Evolutionary conservation across 2,888 invertebrate genomes (phyloP), one percentile per base, ranked within the genome.

Genomic region (Euclidia mi): DNA sequence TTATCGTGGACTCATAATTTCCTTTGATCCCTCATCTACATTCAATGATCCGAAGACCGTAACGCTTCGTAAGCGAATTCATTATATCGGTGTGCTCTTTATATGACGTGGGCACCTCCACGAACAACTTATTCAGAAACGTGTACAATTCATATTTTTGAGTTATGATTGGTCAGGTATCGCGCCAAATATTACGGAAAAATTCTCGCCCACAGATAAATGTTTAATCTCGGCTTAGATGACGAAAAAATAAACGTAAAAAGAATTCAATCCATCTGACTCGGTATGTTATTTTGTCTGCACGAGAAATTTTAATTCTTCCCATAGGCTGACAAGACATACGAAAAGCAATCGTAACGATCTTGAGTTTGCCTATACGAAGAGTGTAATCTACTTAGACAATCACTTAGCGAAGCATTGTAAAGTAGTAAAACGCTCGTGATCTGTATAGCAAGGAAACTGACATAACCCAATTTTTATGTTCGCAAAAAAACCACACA

Each of bases 1-100:
- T 91, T 90, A 89, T 89, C 87, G 88, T 82, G 81, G 78, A 88
- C 81, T 88, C 89, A 90, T 90, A 91, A 92, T 91, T 91, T 92
- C 80, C 89, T 91, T 92, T 92, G 92, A 92, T 91, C 92, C 91
- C 90, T 91, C 91, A 91, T 93, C 90, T 92, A 90, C 92, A 93
- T 92, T 93, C 92, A 93, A 92, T 92, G 92, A 92, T 91, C 89
- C 87, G 84, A 86, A 82, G 86, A 87, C 85, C 84, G 88, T 88
- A 88, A 90, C 88, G 91, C 90, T 89, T 81, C 82, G 88, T 88
- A 92, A 90, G 92, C 89, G 89, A 89, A 90, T 91, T 92, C 91
- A 90, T 92, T 92, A 91, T 89, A 87, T 87, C 79, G 82, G 78
- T 84, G 84, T 83, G 87, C 83, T 87, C 81, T 86, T 83, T 81